phyloP scores from a whole-genome alignment of 2,888 invertebrate species.

The Anoncus sp. region DNA sequence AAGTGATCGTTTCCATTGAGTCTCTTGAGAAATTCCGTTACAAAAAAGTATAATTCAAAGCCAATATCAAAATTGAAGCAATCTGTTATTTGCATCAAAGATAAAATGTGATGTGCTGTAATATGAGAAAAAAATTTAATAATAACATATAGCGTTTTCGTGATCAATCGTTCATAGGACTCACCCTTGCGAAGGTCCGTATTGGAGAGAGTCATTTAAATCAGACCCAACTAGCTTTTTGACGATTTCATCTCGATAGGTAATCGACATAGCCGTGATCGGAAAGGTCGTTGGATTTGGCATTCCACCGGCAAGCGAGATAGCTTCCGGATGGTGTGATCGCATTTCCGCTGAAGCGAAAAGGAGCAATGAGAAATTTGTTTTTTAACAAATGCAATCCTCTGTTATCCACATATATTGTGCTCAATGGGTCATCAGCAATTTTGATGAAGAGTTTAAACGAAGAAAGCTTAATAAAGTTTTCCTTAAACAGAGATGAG shows the following conservation, averaged over 20 bases:
- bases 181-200: conserved; percentile 90
- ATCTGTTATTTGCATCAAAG: neutral
- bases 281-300: conserved; percentile 89
- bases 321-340: conserved; percentile 82
- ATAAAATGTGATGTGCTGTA: neutral
- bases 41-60: conserved; percentile 9
- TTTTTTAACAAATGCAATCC: no score
- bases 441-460: no score
- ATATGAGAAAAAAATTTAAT: neutral
- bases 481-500: no score
- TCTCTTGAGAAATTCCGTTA: neutral
- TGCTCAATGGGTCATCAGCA: no score
- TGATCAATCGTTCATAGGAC: conserved; percentile 7
- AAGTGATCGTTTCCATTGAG: neutral
- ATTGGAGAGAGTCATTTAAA: conserved; percentile 88
- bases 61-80: neutral
- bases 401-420: no score
- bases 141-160: neutral
- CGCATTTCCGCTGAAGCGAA: conserved; percentile 82
- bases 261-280: conserved; percentile 86
- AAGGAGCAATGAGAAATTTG: conserved; percentile 1
- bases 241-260: conserved; percentile 84
- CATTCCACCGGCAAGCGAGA: conserved; percentile 89
- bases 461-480: no score
- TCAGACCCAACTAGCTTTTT: conserved; percentile 85